These are phyloP conservation scores for Stomatorhinus ivindoensis DNA, from an alignment of 2,113 vertebrate genomes.

Conservation along the genomic window DNA sequence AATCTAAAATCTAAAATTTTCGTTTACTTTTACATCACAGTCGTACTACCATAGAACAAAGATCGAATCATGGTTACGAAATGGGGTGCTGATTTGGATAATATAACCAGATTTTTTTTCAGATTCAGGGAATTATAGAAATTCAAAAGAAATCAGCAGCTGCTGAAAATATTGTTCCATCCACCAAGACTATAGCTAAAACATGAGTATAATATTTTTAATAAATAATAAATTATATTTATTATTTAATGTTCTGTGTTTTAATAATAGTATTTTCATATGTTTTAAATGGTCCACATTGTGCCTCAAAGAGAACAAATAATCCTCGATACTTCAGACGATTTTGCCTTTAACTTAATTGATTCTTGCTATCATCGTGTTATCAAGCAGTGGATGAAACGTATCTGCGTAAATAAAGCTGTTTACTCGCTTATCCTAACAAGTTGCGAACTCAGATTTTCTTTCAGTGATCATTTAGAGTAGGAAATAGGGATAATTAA, in stretches of 20 bases:
- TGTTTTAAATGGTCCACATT: not conserved
- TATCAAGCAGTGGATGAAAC: constrained; percentile 22
- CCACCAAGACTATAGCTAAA: constrained; percentile 6
- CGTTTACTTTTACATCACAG: constrained; percentile 47
- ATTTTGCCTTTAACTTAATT: constrained; percentile 8
- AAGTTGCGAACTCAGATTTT: not conserved
- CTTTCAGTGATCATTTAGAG: constrained; percentile 2
- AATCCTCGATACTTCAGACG: not conserved
- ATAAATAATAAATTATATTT: not conserved
- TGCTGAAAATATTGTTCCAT: constrained; percentile 17
- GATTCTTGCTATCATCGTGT: not conserved
- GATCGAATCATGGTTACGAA: constrained; percentile 13
- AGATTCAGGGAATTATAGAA: constrained; percentile 24
- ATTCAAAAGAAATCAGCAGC: not conserved
- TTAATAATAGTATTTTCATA: not conserved
- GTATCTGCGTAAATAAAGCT: not conserved
- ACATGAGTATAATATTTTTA: not conserved
- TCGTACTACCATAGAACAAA: constrained; percentile 26
- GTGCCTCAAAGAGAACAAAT: constrained; percentile 32
- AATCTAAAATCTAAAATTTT: constrained; percentile 34
- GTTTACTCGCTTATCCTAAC: not conserved
- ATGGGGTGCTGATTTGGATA: constrained; percentile 15
- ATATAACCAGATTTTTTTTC: constrained; percentile 27
- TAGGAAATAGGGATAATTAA: constrained; percentile 6
- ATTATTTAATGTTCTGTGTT: not conserved